phyloP scores from a whole-genome alignment of 2,797 vertebrate species.

The Gymnodraco acuticeps region DNA sequence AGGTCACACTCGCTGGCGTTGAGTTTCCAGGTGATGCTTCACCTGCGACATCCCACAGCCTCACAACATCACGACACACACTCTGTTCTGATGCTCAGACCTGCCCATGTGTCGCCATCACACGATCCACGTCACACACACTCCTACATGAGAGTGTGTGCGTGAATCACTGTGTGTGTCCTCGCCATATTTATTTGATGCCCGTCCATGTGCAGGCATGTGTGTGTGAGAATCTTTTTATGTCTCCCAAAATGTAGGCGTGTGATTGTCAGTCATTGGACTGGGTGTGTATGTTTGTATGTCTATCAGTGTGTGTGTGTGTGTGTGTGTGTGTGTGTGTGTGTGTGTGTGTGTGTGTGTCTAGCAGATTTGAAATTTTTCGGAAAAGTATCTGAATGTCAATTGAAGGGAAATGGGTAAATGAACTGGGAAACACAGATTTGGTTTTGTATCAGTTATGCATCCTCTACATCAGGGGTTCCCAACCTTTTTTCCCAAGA shows the following conservation, averaged over 20 bases:
- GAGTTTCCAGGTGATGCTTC: too few relatives aligned
- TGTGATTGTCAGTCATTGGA: constrained; percentile 20
- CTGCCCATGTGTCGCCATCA: constrained; percentile 34
- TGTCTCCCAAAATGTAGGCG: constrained; percentile 5
- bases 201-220: constrained; percentile 26
- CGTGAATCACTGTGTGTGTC: constrained; percentile 62
- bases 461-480: too few relatives aligned
- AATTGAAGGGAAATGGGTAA: too few relatives aligned
- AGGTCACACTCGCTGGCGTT: too few relatives aligned
- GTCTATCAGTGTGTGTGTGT: neutral
- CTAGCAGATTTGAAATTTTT: too few relatives aligned
- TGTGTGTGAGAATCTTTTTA: constrained; percentile 13
- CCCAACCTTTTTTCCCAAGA: too few relatives aligned
- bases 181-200: constrained; percentile 71
- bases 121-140: neutral
- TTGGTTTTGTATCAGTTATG: too few relatives aligned
- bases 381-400: too few relatives aligned
- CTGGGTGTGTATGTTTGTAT: constrained; percentile 21
- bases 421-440: too few relatives aligned
- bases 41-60: constrained; percentile 17
- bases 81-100: constrained; percentile 24
- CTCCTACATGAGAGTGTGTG: constrained; percentile 20
- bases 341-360: too few relatives aligned
- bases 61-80: constrained; percentile 14
- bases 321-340: neutral